Evolutionary conservation across 2,113 vertebrate genomes (phyloP), one percentile per base, ranked within the genome.

Genomic region (Ceyx margarethae): DNA sequence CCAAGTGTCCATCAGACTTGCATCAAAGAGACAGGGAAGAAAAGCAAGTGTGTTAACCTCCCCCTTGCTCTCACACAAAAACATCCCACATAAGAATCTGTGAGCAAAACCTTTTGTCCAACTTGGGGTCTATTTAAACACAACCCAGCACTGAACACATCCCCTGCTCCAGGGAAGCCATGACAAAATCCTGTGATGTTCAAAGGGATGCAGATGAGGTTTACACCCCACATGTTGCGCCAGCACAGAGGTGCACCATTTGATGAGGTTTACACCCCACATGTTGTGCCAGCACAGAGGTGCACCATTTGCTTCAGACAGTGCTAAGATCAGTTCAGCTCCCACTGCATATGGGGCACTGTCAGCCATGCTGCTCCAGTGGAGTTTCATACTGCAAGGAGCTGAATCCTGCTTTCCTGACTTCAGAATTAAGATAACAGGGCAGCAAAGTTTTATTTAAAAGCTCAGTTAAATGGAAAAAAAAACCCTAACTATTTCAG

Each of bases 271-370:
- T 51, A 65, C 19, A 58, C 28, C 28, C 61, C 60, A 33, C 62
- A 57, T 2, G 25, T 35, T 58, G 33, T 10, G 6, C 22, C 71
- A 29, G 18, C 31, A 42, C 13, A 61, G 76, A 81, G 28, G 6
- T 16, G 20, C 31, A 60, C 46, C 58, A 4, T 22, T 73, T 51
- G n/a, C 40, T 68, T 67, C 48, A 40, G 66, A 14, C 12, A 29
- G 28, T 0, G 20, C 11, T 31, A 37, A 18, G 5, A 33, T 4
- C 46, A 40, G 33, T 6, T 28, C 37, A 43, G 42, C 20, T 57
- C 81, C 45, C 1, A 3, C 31, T n/a, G 11, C 1, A 0, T 33
- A 54, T 48, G 0, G 29, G 43, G 51, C 15, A 2, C 45, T n/a
- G 25, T 51, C 51, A 23, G 75, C 64, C 43, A 33, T 0, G 5